Evolutionary conservation across 2,113 vertebrate genomes (phyloP).

Genomic region (Lampris incognitus): DNA sequence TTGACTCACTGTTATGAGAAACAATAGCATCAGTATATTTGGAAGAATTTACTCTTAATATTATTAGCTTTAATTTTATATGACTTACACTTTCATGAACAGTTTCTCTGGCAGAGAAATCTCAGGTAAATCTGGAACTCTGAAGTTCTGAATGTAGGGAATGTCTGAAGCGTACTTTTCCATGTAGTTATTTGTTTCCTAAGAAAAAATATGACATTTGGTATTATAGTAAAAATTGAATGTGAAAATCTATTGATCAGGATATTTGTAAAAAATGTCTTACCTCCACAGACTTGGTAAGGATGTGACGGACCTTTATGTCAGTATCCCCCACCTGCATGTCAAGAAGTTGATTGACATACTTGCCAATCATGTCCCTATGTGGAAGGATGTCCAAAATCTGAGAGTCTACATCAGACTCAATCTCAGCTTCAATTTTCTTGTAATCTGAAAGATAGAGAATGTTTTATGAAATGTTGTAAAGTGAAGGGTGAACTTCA

Average conservation of each 20-base stretch:
- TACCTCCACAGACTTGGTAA: slow-evolving; percentile 87
- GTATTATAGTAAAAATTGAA: not conserved
- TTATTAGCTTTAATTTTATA: not conserved
- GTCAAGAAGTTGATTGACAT: slow-evolving; percentile 82
- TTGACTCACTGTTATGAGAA: slow-evolving; percentile 84
- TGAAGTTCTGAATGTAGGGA: slow-evolving; percentile 84
- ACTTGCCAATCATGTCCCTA: slow-evolving; percentile 66
- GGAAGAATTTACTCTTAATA: not conserved
- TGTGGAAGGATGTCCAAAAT: slow-evolving; percentile 72
- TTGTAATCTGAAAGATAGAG: slow-evolving; percentile 82
- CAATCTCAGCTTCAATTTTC: slow-evolving; percentile 87
- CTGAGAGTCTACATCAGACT: slow-evolving; percentile 81
- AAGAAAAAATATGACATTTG: slow-evolving; percentile 27
- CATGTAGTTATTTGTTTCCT: slow-evolving; percentile 88
- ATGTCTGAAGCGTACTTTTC: slow-evolving; percentile 79
- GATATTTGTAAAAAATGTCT: slow-evolving; percentile 53
- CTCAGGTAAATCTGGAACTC: slow-evolving; percentile 83
- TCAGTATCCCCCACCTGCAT: slow-evolving; percentile 84
- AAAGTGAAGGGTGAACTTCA: not conserved
- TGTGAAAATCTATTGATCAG: not conserved
- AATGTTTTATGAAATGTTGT: not conserved
- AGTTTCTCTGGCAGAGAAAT: slow-evolving; percentile 87
- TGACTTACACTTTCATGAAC: slow-evolving; percentile 88
- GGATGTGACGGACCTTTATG: slow-evolving; percentile 87
- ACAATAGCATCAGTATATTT: slow-evolving; percentile 9